Evolutionary conservation across 2,797 vertebrate species (phyloP), one percentile per base, ranked within the genome.

Genomic region (Morelia viridis): DNA sequence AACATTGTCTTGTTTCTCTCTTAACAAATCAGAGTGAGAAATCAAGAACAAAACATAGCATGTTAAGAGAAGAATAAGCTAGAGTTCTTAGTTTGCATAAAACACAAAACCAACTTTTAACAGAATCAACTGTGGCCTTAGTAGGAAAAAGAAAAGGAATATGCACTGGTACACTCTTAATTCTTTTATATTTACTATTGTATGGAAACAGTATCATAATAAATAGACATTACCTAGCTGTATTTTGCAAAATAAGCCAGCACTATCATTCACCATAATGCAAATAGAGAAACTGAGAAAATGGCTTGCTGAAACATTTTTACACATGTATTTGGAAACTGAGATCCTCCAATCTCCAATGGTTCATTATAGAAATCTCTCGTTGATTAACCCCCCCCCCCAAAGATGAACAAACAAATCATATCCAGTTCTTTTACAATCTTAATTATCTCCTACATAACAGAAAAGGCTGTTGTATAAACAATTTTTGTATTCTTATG

Each of bases 391-490:
- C 13, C 35, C 3, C 41, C 41, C 22, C 57, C 19, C 7, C 2
- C 28, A 84, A 15, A 61, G 10, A 86, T 86, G 88, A 89, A 89
- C 31, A 58, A 31, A 89, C 19, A 31, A 85, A 85, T 35, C 22
- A 57, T 5, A 65, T 57, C 11, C 28, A 28, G 22, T 7, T 35
- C 31, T 28, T 84, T 84, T 83, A 87, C 50, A 60, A 87, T 87
- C n/a, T 58, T 93, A 87, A 86, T 24, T 90, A 31, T 41, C 17
- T 26, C 35, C 85, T 57, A n/a, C 35, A 86, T 13, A 13, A 5
- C 2, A 88, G 65, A 92, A 88, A 89, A 95, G 71, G 88, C 41
- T 87, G 71, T 89, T 60, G 22, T 31, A 31, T 87, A 17, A 31
- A 94, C 90, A 61, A 60, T 91, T 1, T 12, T 89, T 35, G 91